Percentiles rank a stretch among this genome's conserved stretches.
phyloP scores from a whole-genome alignment of 2,113 vertebrate species.

The Gnathochromis pfefferi region DNA sequence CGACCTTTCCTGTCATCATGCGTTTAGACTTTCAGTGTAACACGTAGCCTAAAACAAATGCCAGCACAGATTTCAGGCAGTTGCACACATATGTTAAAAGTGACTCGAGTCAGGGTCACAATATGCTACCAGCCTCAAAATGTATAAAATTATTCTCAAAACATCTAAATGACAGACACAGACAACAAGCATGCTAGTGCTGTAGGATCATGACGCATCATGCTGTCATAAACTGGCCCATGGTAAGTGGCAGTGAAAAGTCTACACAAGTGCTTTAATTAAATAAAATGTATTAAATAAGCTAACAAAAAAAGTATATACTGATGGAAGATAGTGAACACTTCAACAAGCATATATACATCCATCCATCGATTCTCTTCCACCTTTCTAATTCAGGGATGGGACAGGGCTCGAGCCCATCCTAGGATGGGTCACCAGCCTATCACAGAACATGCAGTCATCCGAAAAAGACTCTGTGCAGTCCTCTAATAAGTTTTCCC shows the following conservation, averaged over 20 bases:
- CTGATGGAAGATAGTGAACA: background rate
- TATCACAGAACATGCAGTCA: background rate
- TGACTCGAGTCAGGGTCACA: background rate
- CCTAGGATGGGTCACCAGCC: background rate
- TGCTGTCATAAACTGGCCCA: background rate
- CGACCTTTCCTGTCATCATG: slow-evolving; percentile 5
- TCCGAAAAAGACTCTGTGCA: accelerated
- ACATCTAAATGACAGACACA: background rate
- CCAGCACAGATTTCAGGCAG: background rate
- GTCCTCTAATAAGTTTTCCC: background rate
- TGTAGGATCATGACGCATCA: background rate
- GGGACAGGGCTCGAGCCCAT: background rate
- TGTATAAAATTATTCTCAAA: background rate
- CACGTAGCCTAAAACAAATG: background rate
- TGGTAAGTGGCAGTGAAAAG: background rate
- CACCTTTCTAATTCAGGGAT: background rate
- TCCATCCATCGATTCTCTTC: background rate
- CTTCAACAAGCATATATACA: background rate
- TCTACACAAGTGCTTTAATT: background rate
- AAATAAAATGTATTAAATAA: background rate
- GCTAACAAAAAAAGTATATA: background rate
- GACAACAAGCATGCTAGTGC: background rate
- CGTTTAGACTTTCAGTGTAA: background rate
- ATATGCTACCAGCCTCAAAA: background rate
- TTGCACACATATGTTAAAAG: background rate